phyloP scores from a whole-genome alignment of 35 echinoderm and acorn worm genomes.

The Apostichopus californicus region DNA sequence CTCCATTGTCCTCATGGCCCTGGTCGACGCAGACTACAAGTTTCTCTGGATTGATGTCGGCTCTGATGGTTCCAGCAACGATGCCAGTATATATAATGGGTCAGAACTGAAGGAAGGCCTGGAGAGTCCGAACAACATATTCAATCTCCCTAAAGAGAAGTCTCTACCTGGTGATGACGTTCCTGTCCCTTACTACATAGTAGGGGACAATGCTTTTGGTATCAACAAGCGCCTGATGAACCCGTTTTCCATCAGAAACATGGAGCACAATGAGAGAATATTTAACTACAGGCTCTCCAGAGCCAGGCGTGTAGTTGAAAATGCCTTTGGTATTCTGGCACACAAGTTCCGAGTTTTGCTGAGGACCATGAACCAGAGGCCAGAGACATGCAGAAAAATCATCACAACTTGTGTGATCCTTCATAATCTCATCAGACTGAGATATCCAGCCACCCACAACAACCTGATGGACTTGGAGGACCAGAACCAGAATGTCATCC shows the following conservation, averaged over 20 bases:
- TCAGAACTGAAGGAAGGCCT: background rate
- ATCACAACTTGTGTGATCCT: constrained; percentile 30
- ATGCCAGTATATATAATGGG: background rate
- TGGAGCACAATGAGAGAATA: constrained; percentile 23
- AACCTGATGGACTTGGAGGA: background rate
- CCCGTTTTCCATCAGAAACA: constrained; percentile 27
- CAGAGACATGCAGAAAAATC: background rate
- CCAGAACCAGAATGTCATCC: constrained; percentile 5
- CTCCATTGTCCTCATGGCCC: constrained; percentile 55
- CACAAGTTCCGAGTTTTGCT: constrained; percentile 38
- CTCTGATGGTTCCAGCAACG: constrained; percentile 10
- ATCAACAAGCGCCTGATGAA: constrained; percentile 31
- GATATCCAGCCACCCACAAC: background rate
- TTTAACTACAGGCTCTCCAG: constrained; percentile 67
- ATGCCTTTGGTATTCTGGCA: constrained; percentile 73
- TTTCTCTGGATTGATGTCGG: constrained; percentile 43
- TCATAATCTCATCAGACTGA: constrained; percentile 57
- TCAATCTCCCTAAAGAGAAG: background rate
- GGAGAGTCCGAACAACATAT: background rate
- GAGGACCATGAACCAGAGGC: constrained; percentile 47
- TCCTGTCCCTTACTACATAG: background rate
- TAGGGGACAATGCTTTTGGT: background rate
- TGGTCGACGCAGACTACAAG: constrained; percentile 43
- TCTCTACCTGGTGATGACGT: too few species aligned
- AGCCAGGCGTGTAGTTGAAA: constrained; percentile 60